Evolutionary conservation across 1,140 invertebrate genomes (phyloP).

Genomic region (Spodoptera litura): DNA sequence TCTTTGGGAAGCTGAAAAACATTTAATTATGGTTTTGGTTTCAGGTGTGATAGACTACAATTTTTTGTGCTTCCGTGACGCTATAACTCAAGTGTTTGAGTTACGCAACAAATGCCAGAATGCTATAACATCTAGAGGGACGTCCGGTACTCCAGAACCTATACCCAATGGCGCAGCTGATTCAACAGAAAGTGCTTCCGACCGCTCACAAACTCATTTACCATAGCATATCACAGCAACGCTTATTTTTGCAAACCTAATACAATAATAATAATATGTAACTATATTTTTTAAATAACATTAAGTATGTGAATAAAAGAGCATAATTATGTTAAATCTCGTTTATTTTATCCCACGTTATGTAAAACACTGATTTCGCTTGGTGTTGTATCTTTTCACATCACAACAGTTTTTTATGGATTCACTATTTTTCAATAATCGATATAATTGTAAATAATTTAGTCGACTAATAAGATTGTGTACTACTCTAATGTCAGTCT

Average conservation of each 20-base stretch:
- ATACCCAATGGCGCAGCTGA: constrained; percentile 72
- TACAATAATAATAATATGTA: constrained; percentile 26
- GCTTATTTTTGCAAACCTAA: constrained; percentile 35
- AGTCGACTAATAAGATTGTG: background rate
- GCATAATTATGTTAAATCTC: constrained; percentile 34
- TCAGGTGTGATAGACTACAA: constrained; percentile 98
- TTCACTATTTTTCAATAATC: background rate
- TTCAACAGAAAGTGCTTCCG: constrained; percentile 67
- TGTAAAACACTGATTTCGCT: background rate
- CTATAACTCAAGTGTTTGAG: constrained; percentile 96
- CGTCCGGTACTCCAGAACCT: constrained; percentile 64
- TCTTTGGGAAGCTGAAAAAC: too few species aligned
- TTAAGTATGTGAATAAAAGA: constrained; percentile 39
- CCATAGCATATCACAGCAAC: constrained; percentile 63
- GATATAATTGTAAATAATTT: background rate
- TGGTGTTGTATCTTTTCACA: background rate
- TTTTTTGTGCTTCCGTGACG: constrained; percentile 97
- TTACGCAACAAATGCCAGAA: constrained; percentile 89
- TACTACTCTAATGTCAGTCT: constrained; percentile 12
- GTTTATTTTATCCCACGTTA: background rate
- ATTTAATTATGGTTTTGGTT: constrained; percentile 42
- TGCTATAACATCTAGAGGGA: constrained; percentile 56
- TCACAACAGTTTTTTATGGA: background rate
- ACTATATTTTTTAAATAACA: constrained; percentile 38
- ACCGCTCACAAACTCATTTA: constrained; percentile 61